Percentiles rank a stretch among this genome's conserved stretches.
Conservation (phyloP, 1,140 invertebrate genomes). For the Camponotus pennsylvanicus region DNA sequence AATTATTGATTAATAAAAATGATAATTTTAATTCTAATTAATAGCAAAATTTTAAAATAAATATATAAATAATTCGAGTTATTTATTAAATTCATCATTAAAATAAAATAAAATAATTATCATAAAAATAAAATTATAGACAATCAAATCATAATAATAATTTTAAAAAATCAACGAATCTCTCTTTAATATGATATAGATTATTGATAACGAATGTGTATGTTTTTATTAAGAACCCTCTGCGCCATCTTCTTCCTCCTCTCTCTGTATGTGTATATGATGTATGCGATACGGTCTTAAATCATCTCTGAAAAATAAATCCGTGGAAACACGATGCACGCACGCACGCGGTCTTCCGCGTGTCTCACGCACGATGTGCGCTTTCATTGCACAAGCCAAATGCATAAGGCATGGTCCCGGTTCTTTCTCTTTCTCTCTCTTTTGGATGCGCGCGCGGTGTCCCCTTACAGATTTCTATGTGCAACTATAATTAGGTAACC, state of each 20-base stretch:
- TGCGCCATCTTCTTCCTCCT: not conserved
- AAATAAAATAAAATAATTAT: not conserved
- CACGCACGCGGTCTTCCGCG: constrained; percentile 63
- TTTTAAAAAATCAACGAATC: not conserved
- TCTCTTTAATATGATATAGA: not conserved
- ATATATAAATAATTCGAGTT: not conserved
- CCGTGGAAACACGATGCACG: constrained; percentile 26
- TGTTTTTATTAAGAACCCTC: not conserved
- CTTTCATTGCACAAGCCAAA: constrained; percentile 65
- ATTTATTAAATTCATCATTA: not conserved
- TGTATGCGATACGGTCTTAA: not conserved
- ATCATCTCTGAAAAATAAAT: constrained; percentile 42
- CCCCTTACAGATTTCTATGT: constrained; percentile 76
- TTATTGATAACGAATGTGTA: not conserved
- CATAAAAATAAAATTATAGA: not conserved
- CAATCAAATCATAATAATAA: not conserved
- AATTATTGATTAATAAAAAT: not conserved
- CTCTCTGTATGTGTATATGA: no score
- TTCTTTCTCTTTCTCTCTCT: constrained; percentile 33
- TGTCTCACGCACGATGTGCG: constrained; percentile 39
- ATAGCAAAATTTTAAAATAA: not conserved
- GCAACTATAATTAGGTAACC: constrained; percentile 78
- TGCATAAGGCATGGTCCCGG: constrained; percentile 60
- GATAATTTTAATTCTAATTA: not conserved
- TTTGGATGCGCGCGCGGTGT: constrained; percentile 58